phyloP scores from a whole-genome alignment of 2,888 invertebrate genomes.

The Halictus quadricinctus region DNA sequence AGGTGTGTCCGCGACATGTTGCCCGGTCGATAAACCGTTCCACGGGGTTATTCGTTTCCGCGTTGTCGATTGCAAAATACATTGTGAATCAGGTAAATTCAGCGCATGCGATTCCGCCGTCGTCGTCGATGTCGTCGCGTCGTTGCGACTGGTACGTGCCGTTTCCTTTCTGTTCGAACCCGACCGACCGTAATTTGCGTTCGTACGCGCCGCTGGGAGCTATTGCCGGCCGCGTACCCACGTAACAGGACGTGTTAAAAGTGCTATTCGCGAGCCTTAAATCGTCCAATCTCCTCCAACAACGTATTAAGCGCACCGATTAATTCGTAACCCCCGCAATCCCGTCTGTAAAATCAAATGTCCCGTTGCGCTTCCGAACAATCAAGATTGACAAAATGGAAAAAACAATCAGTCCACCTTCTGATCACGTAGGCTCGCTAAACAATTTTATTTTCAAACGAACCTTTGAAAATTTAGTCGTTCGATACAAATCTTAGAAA shows the following conservation, averaged over 20 bases:
- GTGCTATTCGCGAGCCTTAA: slow-evolving; percentile 7
- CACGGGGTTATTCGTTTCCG: slow-evolving; percentile 44
- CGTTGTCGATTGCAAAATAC: slow-evolving; percentile 50
- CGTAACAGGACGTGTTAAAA: slow-evolving; percentile 8
- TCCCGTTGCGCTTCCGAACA: not conserved
- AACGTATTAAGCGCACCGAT: not conserved
- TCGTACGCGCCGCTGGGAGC: not conserved
- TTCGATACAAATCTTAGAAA: no score
- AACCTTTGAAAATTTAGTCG: no score
- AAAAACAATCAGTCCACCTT: no score
- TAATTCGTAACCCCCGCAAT: not conserved
- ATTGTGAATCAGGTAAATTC: slow-evolving; percentile 37
- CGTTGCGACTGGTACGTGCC: slow-evolving; percentile 12
- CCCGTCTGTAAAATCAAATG: not conserved
- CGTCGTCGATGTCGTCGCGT: not conserved
- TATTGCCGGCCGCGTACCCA: not conserved
- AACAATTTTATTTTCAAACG: no score
- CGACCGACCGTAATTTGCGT: slow-evolving; percentile 7
- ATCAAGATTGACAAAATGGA: not conserved
- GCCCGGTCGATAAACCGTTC: slow-evolving; percentile 52
- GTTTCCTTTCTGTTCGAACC: not conserved
- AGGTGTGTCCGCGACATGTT: slow-evolving; percentile 52
- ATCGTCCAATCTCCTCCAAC: not conserved
- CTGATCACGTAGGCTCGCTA: no score
- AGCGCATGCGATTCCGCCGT: slow-evolving; percentile 28